These are phyloP conservation scores for Leucoraja erinaceus DNA, from an alignment of 2,113 vertebrate genomes.

Conservation along the genomic window DNA sequence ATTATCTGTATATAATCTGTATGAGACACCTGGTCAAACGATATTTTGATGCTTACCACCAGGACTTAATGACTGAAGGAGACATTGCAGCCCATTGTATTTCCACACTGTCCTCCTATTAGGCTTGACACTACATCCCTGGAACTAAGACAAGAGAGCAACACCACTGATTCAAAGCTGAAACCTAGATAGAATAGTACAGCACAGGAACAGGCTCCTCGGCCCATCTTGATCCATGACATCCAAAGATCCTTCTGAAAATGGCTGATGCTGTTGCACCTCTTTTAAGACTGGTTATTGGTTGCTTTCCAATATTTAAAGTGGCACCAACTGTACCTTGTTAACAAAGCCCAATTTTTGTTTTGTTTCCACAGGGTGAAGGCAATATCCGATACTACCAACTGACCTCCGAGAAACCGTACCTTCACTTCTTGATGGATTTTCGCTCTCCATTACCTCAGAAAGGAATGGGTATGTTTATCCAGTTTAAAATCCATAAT, in stretches of 20 bases:
- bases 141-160: background rate
- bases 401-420: constrained; percentile 73
- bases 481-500: background rate
- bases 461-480: constrained; percentile 80
- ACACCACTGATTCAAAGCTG: background rate
- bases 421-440: constrained; percentile 75
- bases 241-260: background rate
- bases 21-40: background rate
- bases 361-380: constrained; percentile 65
- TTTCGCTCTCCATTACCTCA: constrained; percentile 76
- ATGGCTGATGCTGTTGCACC: background rate
- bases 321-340: background rate
- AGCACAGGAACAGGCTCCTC: too few species aligned
- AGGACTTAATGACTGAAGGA: too few species aligned
- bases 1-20: background rate
- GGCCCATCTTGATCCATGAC: background rate
- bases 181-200: too few species aligned
- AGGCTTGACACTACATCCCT: too few species aligned
- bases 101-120: background rate
- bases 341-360: background rate
- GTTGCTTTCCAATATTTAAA: background rate
- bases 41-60: background rate
- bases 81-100: background rate
- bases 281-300: background rate
- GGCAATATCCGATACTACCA: constrained; percentile 89